Conservation (phyloP, 2,888 invertebrate species). For the Melanostoma scalare region DNA sequence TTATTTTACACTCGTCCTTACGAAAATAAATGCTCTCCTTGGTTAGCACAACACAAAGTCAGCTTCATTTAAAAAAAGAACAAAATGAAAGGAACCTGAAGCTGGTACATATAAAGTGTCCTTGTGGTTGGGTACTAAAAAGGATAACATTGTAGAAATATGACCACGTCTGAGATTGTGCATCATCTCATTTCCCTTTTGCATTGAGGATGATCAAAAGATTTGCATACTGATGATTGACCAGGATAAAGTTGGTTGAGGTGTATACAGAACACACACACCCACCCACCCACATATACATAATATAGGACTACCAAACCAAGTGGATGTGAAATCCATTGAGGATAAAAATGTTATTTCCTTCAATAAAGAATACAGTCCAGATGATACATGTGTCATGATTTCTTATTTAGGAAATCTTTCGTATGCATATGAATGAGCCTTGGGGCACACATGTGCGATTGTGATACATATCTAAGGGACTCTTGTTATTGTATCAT, state of each 20-base stretch:
- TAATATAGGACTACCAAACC: no score
- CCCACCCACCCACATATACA: no score
- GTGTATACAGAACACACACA: neutral
- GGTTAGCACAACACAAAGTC: neutral
- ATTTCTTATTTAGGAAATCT: no score
- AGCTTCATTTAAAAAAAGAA: neutral
- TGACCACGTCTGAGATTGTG: constrained; percentile 30
- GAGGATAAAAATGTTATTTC: no score
- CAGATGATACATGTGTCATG: no score
- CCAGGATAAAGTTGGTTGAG: constrained; percentile 22
- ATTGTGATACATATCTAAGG: no score
- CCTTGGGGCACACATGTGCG: no score
- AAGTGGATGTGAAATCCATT: no score
- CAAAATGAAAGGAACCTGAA: neutral
- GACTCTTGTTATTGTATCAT: no score
- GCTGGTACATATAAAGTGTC: neutral
- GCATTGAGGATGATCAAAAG: constrained; percentile 48
- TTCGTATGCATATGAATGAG: no score
- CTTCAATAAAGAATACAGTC: no score
- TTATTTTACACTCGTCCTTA: constrained; percentile 35
- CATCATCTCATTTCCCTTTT: constrained; percentile 57
- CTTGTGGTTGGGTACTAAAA: neutral
- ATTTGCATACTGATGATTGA: constrained; percentile 59
- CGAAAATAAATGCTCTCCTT: constrained; percentile 37
- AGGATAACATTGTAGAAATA: constrained; percentile 15